Percentiles rank a stretch among this genome's conserved stretches.
phyloP scores from a whole-genome alignment of 2,797 vertebrate species.

The Premnoplex brunnescens region DNA sequence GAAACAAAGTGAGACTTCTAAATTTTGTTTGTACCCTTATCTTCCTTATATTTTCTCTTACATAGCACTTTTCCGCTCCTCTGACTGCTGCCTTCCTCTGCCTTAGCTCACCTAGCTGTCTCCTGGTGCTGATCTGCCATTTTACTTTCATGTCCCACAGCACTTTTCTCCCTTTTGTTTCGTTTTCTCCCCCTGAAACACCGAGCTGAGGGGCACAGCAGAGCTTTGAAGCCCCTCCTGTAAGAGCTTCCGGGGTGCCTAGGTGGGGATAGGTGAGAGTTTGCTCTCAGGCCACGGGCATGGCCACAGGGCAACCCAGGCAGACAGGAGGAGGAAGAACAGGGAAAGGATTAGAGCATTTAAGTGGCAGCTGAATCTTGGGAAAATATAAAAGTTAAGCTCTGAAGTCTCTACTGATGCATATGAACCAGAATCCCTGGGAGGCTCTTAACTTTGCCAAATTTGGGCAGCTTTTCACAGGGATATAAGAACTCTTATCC shows the following conservation, averaged over 20 bases:
- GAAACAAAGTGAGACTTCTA: neutral
- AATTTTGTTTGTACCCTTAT: neutral
- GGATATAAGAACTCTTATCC: neutral
- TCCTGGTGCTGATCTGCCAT: neutral
- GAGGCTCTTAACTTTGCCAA: constrained; percentile 52
- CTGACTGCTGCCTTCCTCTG: neutral
- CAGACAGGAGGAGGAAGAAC: constrained; percentile 1
- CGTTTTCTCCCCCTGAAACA: neutral
- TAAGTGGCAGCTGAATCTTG: constrained; percentile 52
- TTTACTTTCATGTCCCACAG: neutral
- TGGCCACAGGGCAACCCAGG: constrained; percentile 44
- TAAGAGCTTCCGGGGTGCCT: neutral
- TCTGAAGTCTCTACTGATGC: constrained; percentile 63
- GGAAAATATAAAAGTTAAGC: constrained; percentile 50
- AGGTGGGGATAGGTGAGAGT: neutral
- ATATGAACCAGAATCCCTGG: constrained; percentile 53
- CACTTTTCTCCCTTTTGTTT: neutral
- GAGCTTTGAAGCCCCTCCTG: neutral
- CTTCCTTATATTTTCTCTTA: neutral
- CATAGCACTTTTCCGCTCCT: neutral
- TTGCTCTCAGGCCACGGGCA: constrained; percentile 32
- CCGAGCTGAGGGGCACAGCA: neutral
- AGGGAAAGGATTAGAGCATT: constrained; percentile 2
- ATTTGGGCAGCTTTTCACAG: constrained; percentile 49
- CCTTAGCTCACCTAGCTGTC: neutral